These are phyloP conservation scores for Oceanites oceanicus DNA, from an alignment of 2,113 vertebrate genomes.

Conservation along the genomic window DNA sequence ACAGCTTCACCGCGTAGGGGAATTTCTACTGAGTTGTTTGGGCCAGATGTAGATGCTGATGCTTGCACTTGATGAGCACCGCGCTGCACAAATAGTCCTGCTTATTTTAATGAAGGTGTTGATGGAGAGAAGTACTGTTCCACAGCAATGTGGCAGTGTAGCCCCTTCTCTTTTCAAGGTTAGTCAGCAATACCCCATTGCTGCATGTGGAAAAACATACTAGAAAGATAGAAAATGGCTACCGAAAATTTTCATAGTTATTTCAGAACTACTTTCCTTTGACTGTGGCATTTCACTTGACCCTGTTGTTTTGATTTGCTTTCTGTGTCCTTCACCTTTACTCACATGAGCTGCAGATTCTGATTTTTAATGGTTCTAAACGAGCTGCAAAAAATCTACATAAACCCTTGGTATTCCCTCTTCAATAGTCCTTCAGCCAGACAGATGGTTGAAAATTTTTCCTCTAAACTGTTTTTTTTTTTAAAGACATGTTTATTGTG, in stretches of 20 bases:
- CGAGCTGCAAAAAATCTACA: constrained; percentile 28
- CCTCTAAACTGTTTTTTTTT: constrained; percentile 19
- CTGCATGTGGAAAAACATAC: not conserved
- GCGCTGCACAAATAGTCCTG: not conserved
- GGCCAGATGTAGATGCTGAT: not conserved
- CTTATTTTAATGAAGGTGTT: not conserved
- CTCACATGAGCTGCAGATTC: not conserved
- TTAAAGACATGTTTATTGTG: constrained; percentile 58
- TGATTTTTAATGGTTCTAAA: not conserved
- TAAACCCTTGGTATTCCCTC: constrained; percentile 14
- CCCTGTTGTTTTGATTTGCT: not conserved
- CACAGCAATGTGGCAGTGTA: not conserved
- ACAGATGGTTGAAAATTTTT: constrained; percentile 55
- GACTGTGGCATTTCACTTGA: not conserved
- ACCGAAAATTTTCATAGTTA: not conserved
- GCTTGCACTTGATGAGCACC: not conserved
- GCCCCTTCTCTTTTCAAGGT: not conserved
- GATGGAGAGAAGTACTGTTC: not conserved
- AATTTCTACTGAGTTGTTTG: not conserved
- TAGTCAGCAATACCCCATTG: not conserved
- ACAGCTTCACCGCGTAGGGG: rapidly evolving
- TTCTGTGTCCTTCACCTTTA: constrained; percentile 25
- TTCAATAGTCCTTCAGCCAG: constrained; percentile 55
- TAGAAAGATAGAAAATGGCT: not conserved
- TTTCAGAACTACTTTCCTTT: not conserved